phyloP scores from a whole-genome alignment of 92 coral and sea anemone species.

The Nematostella vectensis region DNA sequence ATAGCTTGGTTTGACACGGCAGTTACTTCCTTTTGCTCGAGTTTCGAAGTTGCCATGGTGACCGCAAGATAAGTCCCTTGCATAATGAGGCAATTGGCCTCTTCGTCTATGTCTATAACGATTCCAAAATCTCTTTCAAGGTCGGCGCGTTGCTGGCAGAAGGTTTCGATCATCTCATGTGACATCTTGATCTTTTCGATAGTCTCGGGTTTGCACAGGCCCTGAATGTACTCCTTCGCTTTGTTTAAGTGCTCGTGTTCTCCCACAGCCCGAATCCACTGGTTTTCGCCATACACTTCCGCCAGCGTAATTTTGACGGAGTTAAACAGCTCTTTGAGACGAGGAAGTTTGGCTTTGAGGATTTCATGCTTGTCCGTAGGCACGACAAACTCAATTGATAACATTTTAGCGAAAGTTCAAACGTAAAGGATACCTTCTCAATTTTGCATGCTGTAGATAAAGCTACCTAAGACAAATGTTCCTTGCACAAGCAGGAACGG shows the following conservation, averaged over 20 bases:
- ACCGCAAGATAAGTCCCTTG: constrained; percentile 23
- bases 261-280: constrained; percentile 29
- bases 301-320: neutral
- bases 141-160: neutral
- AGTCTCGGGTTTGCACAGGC: constrained; percentile 27
- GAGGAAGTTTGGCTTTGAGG: neutral
- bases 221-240: constrained; percentile 35
- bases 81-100: neutral
- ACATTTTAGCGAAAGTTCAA: too few relatives aligned
- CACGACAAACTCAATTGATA: too few relatives aligned
- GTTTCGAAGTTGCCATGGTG: constrained; percentile 15
- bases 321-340: neutral
- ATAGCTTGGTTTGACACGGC: neutral
- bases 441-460: too few relatives aligned
- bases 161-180: neutral
- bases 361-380: neutral
- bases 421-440: too few relatives aligned
- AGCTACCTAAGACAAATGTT: too few relatives aligned
- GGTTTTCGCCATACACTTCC: constrained; percentile 5
- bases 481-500: neutral
- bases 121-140: neutral
- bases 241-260: neutral
- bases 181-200: constrained; percentile 9
- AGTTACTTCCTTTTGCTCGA: neutral
- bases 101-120: neutral